Percentiles rank a stretch among this genome's conserved stretches.
Conservation (phyloP, 1,140 invertebrate genomes). For the Heliothis subflexa region DNA sequence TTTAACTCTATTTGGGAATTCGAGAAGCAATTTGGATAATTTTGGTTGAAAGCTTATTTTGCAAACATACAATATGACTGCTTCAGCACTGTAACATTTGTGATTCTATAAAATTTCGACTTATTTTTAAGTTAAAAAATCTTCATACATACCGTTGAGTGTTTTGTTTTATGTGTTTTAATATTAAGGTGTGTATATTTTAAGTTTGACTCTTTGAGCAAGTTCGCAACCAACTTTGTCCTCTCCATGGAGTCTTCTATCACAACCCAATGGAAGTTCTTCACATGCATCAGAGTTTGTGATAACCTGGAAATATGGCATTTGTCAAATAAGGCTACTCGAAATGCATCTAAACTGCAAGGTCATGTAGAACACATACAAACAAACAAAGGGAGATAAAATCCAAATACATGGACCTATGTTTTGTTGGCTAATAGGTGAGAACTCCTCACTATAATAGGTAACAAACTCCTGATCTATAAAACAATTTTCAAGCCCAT, state of each 20-base stretch:
- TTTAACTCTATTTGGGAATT: no score
- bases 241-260: conserved; percentile 95
- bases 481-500: no score
- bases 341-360: not conserved
- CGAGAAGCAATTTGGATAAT: no score
- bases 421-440: no score
- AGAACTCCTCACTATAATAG: no score
- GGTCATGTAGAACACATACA: no score
- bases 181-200: conserved; percentile 93
- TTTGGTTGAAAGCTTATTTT: no score
- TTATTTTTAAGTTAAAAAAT: conserved; percentile 10
- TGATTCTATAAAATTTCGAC: not conserved
- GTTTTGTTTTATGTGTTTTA: conserved; percentile 87
- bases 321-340: not conserved
- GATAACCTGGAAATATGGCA: conserved; percentile 88
- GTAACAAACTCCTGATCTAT: no score
- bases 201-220: conserved; percentile 91
- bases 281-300: conserved; percentile 95
- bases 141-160: conserved; percentile 78
- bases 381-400: no score
- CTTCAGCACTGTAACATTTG: not conserved
- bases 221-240: conserved; percentile 92
- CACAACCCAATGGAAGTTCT: conserved; percentile 98
- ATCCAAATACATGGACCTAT: no score
- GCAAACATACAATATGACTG: no score